Evolutionary conservation across 2,113 vertebrate species (phyloP).

Genomic region (Lipotes vexillifer): DNA sequence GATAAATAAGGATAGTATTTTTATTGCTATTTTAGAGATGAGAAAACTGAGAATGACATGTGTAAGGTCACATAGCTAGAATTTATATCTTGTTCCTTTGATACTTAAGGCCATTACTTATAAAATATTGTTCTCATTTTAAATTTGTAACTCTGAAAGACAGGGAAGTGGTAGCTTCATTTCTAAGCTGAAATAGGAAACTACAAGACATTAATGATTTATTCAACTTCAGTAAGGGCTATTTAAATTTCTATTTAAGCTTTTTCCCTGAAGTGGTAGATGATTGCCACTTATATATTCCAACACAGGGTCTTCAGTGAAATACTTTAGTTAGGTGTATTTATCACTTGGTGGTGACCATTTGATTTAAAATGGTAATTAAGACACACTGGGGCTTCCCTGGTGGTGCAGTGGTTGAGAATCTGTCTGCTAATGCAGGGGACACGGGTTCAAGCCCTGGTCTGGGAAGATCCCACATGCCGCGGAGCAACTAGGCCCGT

Average conservation of each 20-base stretch:
- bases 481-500: too few species aligned
- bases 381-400: neutral
- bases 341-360: neutral
- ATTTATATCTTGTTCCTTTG: neutral
- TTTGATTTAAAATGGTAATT: conserved; percentile 4
- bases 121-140: neutral
- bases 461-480: too few species aligned
- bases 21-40: neutral
- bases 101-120: neutral
- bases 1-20: neutral
- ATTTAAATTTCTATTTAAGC: neutral
- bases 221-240: neutral
- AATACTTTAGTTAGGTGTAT: neutral
- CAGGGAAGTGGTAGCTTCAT: neutral
- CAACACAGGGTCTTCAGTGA: neutral
- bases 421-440: too few species aligned
- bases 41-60: neutral
- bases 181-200: neutral
- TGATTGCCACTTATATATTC: neutral
- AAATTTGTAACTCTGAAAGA: neutral
- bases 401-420: too few species aligned
- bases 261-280: neutral
- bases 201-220: neutral
- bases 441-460: too few species aligned
- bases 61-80: neutral